Evolutionary conservation across 2,888 invertebrate genomes (phyloP), one percentile per base, ranked within the genome.

Genomic region (Isoperla grammatica): DNA sequence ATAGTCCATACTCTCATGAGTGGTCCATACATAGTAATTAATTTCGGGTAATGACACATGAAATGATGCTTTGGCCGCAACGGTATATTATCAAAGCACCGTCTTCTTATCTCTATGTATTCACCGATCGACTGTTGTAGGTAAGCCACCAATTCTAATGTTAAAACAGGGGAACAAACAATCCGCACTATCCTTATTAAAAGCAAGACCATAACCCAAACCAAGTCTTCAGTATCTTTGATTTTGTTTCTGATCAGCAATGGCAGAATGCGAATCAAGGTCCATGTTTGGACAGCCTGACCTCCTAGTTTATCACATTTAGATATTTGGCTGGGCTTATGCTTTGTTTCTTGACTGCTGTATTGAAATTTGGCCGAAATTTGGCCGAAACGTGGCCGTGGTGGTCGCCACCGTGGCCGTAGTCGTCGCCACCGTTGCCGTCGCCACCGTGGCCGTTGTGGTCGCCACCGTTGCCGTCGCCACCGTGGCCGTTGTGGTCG

Each of bases 21-120:
- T 15, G 62, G 61, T 11, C 64, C 64, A 13, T 60, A 49, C 43
- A 59, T 23, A 6, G 8, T 4, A 15, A 64, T 62, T 11, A 57
- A 23, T 19, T 58, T 56, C 1, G 60, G 56, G 29, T 60, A 62
- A 19, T 62, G 64, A 1, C 45, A 37, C 57, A 61, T 15, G 23
- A 61, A 61, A 39, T 63, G 63, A 43, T 62, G 61, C 17, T 62
- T 64, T 1, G 62, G 64, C 19, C 56, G 53, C 13, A 45, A 15
- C 9, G 45, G 13, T 15, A 17, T 5, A 11, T 15, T 20, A 17
- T 15, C 11, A 45, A 45, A 12, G 15, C n/a, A n/a, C 19, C n/a
- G 15, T 17, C 17, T 12, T 13, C 45, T 15, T 4, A 45, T 2
- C 17, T 45, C 45, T 11, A 45, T 15, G 17, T 45, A 45, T 9